Evolutionary conservation across 1,140 invertebrate species (phyloP), one percentile per base, ranked within the genome.

Genomic region (Brachionus sp.): DNA sequence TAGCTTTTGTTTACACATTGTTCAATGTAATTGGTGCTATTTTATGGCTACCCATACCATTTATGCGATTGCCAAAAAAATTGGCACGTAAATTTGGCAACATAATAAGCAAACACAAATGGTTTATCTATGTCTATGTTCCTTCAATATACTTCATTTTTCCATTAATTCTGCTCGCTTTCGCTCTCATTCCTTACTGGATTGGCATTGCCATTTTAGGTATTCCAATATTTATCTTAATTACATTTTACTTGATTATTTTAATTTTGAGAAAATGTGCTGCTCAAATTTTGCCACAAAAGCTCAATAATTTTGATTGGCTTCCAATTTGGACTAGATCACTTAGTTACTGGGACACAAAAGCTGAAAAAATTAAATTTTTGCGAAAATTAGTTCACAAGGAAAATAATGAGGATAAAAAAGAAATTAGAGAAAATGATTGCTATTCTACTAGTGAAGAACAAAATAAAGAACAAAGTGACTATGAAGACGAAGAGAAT

Each of bases 21-120:
- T 92, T 92, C 86, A 92, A 92, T 86, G 70, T 92, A 4, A 86
- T 89, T 19, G 92, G 92, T 3, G 33, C 92, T 35, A 12, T 92
- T 0, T 39, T 92, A 0, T 92, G 91, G 86, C 93, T 92, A 84
- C 90, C 91, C 0, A 87, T 92, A 35, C 91, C 91, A 10, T 89
- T 89, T 83, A 88, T 91, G 84, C 85, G 92, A 37, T 86, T 90
- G 33, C 92, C 92, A 0, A 90, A 92, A 4, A 86, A 85, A 23
- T 84, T 92, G 80, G 90, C 91, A 4, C 90, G 89, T 84, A 86
- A 86, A 16, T 86, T 92, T 12, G 90, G 91, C 3, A 88, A 88
- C 16, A 85, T 86, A 16, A 91, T 90, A 5, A 90, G 90, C 7
- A 87, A 89, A 75, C 90, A 91, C 85, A 86, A 90, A 33, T 92